Evolutionary conservation across 2,113 vertebrate species (phyloP).

Genomic region (Gambusia affinis): DNA sequence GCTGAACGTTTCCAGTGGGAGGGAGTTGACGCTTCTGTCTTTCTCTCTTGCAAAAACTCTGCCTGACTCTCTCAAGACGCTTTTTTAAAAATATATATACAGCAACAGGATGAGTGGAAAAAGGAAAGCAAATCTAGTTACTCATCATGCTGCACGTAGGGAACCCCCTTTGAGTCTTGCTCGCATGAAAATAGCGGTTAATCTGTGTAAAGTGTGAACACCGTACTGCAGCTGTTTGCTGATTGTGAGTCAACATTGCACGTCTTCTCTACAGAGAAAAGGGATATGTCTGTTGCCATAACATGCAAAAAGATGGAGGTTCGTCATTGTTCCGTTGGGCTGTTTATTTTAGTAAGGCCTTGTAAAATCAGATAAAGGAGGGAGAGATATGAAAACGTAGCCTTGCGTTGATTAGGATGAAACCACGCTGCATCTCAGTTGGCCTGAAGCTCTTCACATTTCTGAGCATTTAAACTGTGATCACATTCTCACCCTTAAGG

Average conservation of each 20-base stretch:
- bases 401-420: slow-evolving; percentile 19
- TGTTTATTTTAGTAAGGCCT: slow-evolving; percentile 4
- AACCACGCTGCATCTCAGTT: slow-evolving; percentile 27
- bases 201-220: slow-evolving; percentile 39
- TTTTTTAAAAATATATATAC: neutral
- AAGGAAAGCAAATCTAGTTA: slow-evolving; percentile 25
- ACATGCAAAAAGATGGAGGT: slow-evolving; percentile 38
- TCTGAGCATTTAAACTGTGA: slow-evolving; percentile 24
- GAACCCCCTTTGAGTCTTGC: slow-evolving; percentile 59
- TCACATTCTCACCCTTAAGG: slow-evolving; percentile 50
- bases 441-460: neutral
- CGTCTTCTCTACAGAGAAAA: slow-evolving; percentile 19
- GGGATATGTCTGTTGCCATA: slow-evolving; percentile 60
- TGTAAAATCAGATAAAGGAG: slow-evolving; percentile 14
- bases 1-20: slow-evolving; percentile 53
- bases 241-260: slow-evolving; percentile 53
- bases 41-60: neutral
- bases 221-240: slow-evolving; percentile 44
- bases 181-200: slow-evolving; percentile 45
- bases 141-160: slow-evolving; percentile 33
- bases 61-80: neutral
- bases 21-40: slow-evolving; percentile 33
- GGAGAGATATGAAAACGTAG: neutral
- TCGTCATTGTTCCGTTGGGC: slow-evolving; percentile 33
- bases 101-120: slow-evolving; percentile 15